Percentiles rank a stretch among this genome's conserved stretches.
phyloP scores from a whole-genome alignment of 2,797 vertebrate species.

The Rhynchotus rufescens region DNA sequence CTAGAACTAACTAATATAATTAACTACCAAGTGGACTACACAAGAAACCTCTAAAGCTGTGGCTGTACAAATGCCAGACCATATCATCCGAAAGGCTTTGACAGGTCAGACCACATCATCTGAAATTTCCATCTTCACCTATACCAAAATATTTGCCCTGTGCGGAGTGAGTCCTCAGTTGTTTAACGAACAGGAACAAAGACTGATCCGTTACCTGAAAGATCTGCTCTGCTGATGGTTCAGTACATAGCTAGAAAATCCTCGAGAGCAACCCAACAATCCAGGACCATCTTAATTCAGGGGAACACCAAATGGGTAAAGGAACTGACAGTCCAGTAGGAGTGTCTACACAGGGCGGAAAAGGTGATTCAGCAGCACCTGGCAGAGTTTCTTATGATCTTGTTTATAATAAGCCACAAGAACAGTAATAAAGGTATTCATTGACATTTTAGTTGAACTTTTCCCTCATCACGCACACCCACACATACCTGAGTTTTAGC shows the following conservation, averaged over 20 bases:
- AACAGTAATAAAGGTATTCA: not conserved
- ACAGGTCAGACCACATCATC: not conserved
- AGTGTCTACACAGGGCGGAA: not conserved
- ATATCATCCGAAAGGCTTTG: not conserved
- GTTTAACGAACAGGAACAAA: not conserved
- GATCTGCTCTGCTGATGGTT: not conserved
- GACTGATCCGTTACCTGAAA: not conserved
- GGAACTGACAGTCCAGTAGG: not conserved
- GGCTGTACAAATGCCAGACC: not conserved
- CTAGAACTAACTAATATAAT: not conserved
- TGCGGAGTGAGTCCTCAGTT: not conserved
- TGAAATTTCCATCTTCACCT: not conserved
- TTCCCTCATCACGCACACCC: not conserved
- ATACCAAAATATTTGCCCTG: not conserved
- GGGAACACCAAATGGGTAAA: not conserved
- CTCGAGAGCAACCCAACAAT: not conserved
- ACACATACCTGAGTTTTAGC: not conserved
- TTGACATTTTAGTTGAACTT: not conserved
- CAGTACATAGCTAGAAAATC: not conserved
- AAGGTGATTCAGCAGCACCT: not conserved
- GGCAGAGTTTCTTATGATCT: not conserved
- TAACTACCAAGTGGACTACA: not conserved
- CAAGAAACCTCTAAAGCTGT: not conserved
- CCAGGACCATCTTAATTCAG: not conserved
- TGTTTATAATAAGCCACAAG: not conserved